Percentiles rank a stretch among this genome's conserved stretches.
These are phyloP conservation scores for Echinarachnius parma DNA, from an alignment of 53 echinoderm and acorn worm genomes.

Conservation along the genomic window DNA sequence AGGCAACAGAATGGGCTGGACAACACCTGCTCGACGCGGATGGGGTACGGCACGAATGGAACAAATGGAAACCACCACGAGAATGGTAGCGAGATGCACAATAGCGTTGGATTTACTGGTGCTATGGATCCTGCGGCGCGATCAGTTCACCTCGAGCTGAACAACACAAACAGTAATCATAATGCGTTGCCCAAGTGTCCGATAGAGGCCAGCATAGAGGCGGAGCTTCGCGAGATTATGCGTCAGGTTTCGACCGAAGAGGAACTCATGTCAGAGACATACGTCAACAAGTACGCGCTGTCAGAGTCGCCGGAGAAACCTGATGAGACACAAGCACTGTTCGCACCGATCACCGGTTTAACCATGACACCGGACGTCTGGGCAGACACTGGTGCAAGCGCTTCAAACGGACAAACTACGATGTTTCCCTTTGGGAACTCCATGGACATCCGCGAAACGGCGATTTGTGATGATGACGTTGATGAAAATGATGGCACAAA, in stretches of 20 bases:
- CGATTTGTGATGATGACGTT: constrained; percentile 68
- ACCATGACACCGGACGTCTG: constrained; percentile 14
- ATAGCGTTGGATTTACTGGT: constrained; percentile 47
- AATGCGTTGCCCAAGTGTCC: constrained; percentile 52
- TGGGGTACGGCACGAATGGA: constrained; percentile 1
- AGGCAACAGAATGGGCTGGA: constrained; percentile 43
- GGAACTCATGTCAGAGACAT: constrained; percentile 61
- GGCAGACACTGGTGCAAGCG: constrained; percentile 50
- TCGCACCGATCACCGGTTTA: constrained; percentile 26
- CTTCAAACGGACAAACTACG: constrained; percentile 28
- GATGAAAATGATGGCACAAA: constrained; percentile 54
- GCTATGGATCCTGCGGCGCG: constrained; percentile 40
- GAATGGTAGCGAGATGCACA: constrained; percentile 18
- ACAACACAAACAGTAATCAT: constrained; percentile 78
- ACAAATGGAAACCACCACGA: constrained; percentile 32
- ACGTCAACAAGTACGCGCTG: constrained; percentile 64
- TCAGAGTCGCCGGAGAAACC: constrained; percentile 58
- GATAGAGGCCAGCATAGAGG: constrained; percentile 75
- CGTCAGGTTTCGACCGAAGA: constrained; percentile 77
- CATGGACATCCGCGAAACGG: constrained; percentile 69
- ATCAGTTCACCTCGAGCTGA: constrained; percentile 44
- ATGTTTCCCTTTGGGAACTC: constrained; percentile 58
- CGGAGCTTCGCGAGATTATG: constrained; percentile 81
- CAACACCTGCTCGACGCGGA: constrained; percentile 10
- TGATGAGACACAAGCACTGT: constrained; percentile 7